Conservation (phyloP, 2,797 vertebrate species). For the Tauraco hartlaubi region DNA sequence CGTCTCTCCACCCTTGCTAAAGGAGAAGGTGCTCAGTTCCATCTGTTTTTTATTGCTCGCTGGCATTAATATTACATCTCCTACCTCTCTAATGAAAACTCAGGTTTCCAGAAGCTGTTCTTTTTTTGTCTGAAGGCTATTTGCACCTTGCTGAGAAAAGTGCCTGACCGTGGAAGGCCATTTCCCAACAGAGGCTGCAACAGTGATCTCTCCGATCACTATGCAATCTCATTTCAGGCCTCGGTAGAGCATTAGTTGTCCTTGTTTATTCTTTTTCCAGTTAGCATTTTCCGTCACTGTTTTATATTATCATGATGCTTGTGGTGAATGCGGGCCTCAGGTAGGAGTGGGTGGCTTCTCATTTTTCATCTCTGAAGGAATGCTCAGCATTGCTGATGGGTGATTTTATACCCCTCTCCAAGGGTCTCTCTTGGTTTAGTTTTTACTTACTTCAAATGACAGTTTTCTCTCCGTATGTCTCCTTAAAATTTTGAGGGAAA, state of each 20-base stretch:
- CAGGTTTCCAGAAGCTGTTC: background rate
- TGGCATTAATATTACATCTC: background rate
- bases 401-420: background rate
- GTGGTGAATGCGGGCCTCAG: background rate
- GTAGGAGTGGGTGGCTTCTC: background rate
- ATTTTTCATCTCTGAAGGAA: conserved; percentile 1
- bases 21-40: background rate
- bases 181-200: background rate
- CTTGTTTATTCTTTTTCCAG: background rate
- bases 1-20: background rate
- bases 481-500: background rate
- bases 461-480: background rate
- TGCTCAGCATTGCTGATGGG: background rate
- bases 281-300: background rate
- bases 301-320: background rate
- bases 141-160: conserved; percentile 11
- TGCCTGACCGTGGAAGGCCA: background rate
- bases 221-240: background rate
- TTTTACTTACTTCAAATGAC: background rate
- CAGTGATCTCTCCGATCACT: background rate
- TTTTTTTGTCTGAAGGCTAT: background rate
- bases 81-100: background rate
- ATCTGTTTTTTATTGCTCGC: background rate
- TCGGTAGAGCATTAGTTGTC: background rate
- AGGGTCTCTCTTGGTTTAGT: background rate